Conservation (phyloP, 35 echinoderm and acorn worm species). For the Apostichopus californicus region DNA sequence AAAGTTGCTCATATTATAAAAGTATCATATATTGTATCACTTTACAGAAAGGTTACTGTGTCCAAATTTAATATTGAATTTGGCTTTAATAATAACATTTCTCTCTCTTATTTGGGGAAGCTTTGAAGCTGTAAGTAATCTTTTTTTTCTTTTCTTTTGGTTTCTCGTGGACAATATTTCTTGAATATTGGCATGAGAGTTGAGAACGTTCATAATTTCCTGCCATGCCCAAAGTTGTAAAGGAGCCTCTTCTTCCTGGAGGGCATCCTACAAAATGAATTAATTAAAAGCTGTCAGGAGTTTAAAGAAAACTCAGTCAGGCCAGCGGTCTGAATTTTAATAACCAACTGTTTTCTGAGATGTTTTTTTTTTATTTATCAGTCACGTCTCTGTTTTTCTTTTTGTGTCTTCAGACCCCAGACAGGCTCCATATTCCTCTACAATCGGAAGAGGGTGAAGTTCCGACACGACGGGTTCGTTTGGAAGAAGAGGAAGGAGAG, state of each 20-base stretch:
- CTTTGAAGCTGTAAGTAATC: neutral
- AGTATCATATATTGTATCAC: no score
- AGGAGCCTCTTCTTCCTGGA: slow-evolving; percentile 2
- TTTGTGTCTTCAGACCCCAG: slow-evolving; percentile 69
- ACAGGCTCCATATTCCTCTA: slow-evolving; percentile 89
- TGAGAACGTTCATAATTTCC: neutral
- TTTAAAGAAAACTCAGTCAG: neutral
- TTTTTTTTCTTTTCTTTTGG: neutral
- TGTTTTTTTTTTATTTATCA: neutral
- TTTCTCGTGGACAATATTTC: neutral
- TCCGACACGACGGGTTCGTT: slow-evolving; percentile 80
- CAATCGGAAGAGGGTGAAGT: slow-evolving; percentile 96
- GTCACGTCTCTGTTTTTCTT: slow-evolving; percentile 9
- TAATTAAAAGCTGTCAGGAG: slow-evolving; percentile 20
- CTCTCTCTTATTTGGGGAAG: neutral
- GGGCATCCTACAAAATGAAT: slow-evolving; percentile 8
- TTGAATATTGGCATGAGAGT: neutral
- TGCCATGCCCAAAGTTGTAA: neutral
- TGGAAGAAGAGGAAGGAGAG: slow-evolving; percentile 96
- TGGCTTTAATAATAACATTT: neutral
- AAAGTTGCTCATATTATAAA: no score
- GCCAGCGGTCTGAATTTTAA: slow-evolving; percentile 37
- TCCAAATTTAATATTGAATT: no score
- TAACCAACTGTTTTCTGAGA: slow-evolving; percentile 8
- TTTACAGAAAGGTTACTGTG: no score